Conservation (phyloP, 1,140 invertebrate genomes). For the Drosophila funebris region DNA sequence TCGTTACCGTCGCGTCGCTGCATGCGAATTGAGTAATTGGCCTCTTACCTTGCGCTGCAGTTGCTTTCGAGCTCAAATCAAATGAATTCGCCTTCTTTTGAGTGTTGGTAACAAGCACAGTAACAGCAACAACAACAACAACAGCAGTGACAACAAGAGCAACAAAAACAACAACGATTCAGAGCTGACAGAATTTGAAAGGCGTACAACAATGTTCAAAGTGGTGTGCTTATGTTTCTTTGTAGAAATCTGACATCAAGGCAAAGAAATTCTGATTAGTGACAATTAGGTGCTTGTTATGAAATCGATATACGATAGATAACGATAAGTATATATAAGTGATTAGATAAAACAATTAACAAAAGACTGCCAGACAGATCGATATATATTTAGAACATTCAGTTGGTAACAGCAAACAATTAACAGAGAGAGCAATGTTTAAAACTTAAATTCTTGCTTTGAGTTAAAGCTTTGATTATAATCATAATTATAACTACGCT, state of each 20-base stretch:
- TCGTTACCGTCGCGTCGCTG: constrained; percentile 8
- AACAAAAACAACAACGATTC: background rate
- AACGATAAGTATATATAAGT: background rate
- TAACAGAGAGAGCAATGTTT: no score
- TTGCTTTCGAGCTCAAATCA: constrained; percentile 29
- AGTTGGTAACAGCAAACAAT: no score
- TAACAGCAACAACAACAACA: constrained; percentile 7
- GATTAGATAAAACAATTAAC: no score
- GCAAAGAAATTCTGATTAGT: constrained; percentile 12
- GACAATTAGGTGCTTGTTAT: background rate
- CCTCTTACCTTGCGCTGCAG: constrained; percentile 14
- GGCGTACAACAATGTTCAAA: constrained; percentile 9
- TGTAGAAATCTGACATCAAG: background rate
- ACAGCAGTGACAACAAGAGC: background rate
- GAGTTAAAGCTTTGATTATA: no score
- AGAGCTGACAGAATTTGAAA: constrained; percentile 37
- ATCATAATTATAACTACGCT: no score
- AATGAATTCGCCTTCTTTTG: constrained; percentile 58
- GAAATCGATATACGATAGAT: background rate
- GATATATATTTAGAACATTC: no score
- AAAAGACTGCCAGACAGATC: no score
- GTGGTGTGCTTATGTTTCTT: background rate
- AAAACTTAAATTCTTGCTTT: no score
- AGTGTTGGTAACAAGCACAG: constrained; percentile 23
- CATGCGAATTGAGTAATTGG: constrained; percentile 63